Conservation (phyloP, 1,140 invertebrate genomes). For the Drosophila truncata region DNA sequence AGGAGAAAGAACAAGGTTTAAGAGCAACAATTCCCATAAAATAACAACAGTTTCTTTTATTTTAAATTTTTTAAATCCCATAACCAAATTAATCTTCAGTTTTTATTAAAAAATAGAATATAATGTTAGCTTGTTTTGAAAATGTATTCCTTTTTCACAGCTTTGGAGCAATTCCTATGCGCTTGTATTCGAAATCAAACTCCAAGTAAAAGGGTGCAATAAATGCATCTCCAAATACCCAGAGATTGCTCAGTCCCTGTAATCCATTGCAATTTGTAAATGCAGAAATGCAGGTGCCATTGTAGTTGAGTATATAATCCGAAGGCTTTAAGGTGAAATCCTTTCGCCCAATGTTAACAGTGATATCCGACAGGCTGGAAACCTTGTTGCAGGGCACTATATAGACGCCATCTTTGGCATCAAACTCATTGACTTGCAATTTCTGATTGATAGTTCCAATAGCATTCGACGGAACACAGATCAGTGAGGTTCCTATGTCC, state of each 20-base stretch:
- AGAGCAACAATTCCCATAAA: background rate
- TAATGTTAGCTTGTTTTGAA: background rate
- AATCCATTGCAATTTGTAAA: conserved; percentile 90
- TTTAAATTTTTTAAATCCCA: background rate
- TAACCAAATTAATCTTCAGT: background rate
- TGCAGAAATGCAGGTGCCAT: conserved; percentile 58
- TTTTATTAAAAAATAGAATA: background rate
- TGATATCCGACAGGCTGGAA: conserved; percentile 39
- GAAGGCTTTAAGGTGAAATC: conserved; percentile 48
- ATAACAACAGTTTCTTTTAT: background rate
- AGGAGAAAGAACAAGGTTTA: too few species aligned
- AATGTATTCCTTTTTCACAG: conserved; percentile 4
- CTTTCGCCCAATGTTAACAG: conserved; percentile 58
- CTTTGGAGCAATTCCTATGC: conserved; percentile 47
- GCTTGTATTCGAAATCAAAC: conserved; percentile 55
- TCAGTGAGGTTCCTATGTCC: conserved; percentile 98
- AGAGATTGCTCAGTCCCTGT: conserved; percentile 21
- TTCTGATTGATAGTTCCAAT: conserved; percentile 91
- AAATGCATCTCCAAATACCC: conserved; percentile 57
- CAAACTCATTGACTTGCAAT: conserved; percentile 90
- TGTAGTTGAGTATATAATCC: conserved; percentile 84
- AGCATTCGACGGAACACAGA: conserved; percentile 94
- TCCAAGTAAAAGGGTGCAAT: conserved; percentile 43
- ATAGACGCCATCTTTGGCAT: conserved; percentile 85
- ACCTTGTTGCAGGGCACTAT: conserved; percentile 87